Conservation (phyloP, 2,113 vertebrate species). For the Psettodes erumei region DNA sequence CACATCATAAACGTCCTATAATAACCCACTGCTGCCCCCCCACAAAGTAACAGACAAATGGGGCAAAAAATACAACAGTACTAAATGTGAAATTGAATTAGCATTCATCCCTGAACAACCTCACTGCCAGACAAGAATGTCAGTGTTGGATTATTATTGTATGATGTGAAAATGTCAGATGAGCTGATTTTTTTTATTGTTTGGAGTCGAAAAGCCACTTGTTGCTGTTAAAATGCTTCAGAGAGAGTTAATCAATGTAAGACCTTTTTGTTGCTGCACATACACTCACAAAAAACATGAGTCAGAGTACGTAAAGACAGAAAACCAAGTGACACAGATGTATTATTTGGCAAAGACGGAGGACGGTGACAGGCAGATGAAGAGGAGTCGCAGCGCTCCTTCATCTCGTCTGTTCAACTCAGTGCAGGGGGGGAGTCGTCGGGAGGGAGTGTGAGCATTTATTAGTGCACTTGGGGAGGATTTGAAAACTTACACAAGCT, state of each 20-base stretch:
- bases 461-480: neutral
- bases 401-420: conserved; percentile 43
- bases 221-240: neutral
- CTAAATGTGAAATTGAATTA: no score
- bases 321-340: conserved; percentile 29
- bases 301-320: neutral
- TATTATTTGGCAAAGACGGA: conserved; percentile 43
- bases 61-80: neutral
- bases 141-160: neutral
- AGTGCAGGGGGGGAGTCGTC: neutral
- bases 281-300: conserved; percentile 3
- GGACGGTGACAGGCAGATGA: conserved; percentile 43
- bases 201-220: neutral
- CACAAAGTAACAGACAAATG: neutral
- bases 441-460: neutral
- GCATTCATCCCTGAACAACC: neutral
- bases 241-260: neutral
- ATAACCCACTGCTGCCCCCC: neutral
- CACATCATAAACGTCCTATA: conserved; percentile 16
- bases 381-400: conserved; percentile 14
- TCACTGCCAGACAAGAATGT: neutral
- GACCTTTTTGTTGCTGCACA: no score
- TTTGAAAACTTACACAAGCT: conserved; percentile 11
- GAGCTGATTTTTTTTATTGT: conserved; percentile 8
- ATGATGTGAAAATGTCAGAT: neutral